Evolutionary conservation across 1,140 invertebrate species (phyloP), one percentile per base, ranked within the genome.

Genomic region (Rhyacophila brunnea): DNA sequence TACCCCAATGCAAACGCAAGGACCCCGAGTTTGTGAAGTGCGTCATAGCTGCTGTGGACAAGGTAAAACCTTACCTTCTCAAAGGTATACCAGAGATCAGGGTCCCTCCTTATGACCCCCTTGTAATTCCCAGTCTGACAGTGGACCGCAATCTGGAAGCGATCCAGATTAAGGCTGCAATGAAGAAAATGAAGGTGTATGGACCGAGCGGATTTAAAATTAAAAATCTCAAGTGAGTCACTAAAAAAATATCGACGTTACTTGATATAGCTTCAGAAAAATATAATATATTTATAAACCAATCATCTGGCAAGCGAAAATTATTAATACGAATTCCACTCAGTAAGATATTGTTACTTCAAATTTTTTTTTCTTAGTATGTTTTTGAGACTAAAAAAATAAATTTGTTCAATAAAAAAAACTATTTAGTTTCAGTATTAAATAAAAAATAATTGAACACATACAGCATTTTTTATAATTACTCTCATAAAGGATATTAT

Each of bases 101-200:
- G 58, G 68, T 88, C 1, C 87, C 86, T 0, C 68, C 83, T 0
- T 61, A 87, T 20, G 87, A 89, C 60, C 87, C 87, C 0, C 77
- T 88, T 45, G 66, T 71, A 5, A 74, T 89, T 3, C 84, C 84
- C 0, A 80, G 81, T 0, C 71, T 87, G 49, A 81, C 82, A 14
- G 75, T 89, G 4, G 84, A 88, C 64, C 78, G 85, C 58, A 85
- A 82, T 34, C 71, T 84, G n/a, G 81, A 87, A 6, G 78, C 83
- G 6, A 68, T 89, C 10, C 81, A 82, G 55, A 70, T 89, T 28
- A 86, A 85, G 64, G 85, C 86, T 0, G 82, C 83, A 2, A 71
- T 89, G 20, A 84, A 80, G 57, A 82, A 89, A 53, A 80, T 87
- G 50, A 83, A 79, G 58, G 81, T 85, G 0, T 77, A 75, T 43